Percentiles rank a stretch among this genome's conserved stretches.
Conservation (phyloP, 2,888 invertebrate species). For the Pheosia tremula region DNA sequence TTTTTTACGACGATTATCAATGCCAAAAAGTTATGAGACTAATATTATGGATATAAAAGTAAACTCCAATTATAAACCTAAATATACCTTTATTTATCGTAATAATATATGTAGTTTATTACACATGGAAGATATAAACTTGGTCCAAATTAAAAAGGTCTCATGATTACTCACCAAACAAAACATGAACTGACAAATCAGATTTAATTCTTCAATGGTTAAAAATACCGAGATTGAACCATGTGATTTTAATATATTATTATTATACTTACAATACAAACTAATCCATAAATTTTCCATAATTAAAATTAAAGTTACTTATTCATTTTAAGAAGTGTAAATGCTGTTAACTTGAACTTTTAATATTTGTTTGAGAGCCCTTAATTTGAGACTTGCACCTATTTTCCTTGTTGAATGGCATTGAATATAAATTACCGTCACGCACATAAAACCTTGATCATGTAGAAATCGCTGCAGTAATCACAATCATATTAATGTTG, state of each 20-base stretch:
- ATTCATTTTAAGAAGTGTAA: constrained; percentile 41
- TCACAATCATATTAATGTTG: neutral
- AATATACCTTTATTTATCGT: constrained; percentile 69
- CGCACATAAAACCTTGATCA: constrained; percentile 8
- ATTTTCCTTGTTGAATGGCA: constrained; percentile 45
- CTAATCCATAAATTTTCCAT: constrained; percentile 31
- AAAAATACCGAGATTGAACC: constrained; percentile 43
- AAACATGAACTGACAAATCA: constrained; percentile 56
- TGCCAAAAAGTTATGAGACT: neutral
- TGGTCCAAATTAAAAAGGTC: constrained; percentile 64
- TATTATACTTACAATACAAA: constrained; percentile 38
- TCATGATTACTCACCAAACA: constrained; percentile 61
- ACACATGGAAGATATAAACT: constrained; percentile 67
- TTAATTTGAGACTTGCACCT: constrained; percentile 75
- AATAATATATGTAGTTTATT: constrained; percentile 60
- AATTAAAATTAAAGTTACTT: constrained; percentile 29
- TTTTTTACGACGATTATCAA: no score
- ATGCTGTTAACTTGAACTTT: constrained; percentile 42
- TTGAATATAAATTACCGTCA: constrained; percentile 9
- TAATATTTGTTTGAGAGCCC: constrained; percentile 42
- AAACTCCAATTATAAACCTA: constrained; percentile 63
- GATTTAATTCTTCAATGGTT: constrained; percentile 71
- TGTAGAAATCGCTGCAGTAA: constrained; percentile 2
- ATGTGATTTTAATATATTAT: constrained; percentile 44
- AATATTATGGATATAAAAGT: constrained; percentile 25